Evolutionary conservation across 1,140 invertebrate species (phyloP).

Genomic region (Wasmannia auropunctata): DNA sequence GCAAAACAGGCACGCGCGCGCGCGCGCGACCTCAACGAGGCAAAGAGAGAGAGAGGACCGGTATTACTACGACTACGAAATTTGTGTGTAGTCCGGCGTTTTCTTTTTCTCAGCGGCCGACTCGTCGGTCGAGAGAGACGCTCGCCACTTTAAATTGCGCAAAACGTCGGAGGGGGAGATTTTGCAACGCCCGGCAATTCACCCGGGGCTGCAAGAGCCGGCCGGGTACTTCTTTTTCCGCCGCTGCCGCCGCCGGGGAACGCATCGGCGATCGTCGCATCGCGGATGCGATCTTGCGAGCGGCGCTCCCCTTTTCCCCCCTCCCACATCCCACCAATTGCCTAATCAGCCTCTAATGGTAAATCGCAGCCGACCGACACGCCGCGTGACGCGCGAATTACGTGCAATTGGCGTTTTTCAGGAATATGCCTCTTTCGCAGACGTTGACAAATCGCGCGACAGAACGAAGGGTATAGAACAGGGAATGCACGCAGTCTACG

Average conservation of each 20-base stretch:
- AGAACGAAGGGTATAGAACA: no score
- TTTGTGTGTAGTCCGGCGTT: constrained; percentile 24
- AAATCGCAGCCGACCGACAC: not conserved
- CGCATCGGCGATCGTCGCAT: not conserved
- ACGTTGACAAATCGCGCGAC: not conserved
- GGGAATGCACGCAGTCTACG: no score
- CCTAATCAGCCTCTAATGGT: no score
- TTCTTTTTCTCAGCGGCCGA: constrained; percentile 3
- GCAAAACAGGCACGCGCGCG: not conserved
- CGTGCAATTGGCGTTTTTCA: not conserved
- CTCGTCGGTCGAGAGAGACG: not conserved
- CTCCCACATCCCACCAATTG: not conserved
- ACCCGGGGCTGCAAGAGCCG: constrained; percentile 13
- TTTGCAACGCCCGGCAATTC: constrained; percentile 45
- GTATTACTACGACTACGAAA: constrained; percentile 35
- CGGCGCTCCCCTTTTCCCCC: no score
- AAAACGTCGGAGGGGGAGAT: constrained; percentile 30
- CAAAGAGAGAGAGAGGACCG: not conserved
- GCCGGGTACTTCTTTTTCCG: not conserved
- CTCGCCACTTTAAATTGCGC: constrained; percentile 49
- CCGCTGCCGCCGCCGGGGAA: not conserved
- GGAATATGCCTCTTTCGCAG: not conserved
- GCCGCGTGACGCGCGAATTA: no score
- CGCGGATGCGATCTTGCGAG: not conserved
- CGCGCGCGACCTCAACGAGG: not conserved